phyloP scores from a whole-genome alignment of 2,113 vertebrate genomes.

The Alectura lathami region DNA sequence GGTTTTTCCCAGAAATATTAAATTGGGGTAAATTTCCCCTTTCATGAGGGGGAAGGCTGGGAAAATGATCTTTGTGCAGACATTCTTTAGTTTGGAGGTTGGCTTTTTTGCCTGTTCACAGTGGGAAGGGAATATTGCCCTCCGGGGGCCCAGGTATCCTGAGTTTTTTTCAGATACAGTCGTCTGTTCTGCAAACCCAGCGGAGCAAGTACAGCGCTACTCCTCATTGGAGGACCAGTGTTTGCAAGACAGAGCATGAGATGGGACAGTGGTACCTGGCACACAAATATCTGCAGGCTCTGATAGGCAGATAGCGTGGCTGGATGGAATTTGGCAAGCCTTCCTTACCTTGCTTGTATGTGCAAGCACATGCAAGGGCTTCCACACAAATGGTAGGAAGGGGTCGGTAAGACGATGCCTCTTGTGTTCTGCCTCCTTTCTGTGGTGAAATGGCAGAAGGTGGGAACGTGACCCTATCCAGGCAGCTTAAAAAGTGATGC shows the following conservation, averaged over 20 bases:
- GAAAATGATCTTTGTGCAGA: neutral
- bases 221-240: neutral
- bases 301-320: neutral
- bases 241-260: neutral
- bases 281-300: neutral
- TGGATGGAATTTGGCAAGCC: neutral
- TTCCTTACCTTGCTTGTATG: neutral
- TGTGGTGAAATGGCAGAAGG: neutral
- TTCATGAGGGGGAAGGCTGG: neutral
- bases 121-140: neutral
- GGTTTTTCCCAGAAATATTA: neutral
- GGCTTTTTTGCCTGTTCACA: neutral
- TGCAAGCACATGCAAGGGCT: neutral
- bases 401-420: neutral
- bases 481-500: neutral
- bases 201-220: accelerated
- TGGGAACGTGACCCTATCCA: neutral
- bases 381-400: neutral
- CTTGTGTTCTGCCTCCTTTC: neutral
- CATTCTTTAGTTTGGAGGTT: neutral
- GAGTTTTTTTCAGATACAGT: neutral
- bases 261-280: neutral
- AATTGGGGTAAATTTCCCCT: neutral
- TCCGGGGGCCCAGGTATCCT: neutral
- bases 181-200: neutral